phyloP scores from a whole-genome alignment of 2,113 vertebrate species.

The Phycodurus eques region DNA sequence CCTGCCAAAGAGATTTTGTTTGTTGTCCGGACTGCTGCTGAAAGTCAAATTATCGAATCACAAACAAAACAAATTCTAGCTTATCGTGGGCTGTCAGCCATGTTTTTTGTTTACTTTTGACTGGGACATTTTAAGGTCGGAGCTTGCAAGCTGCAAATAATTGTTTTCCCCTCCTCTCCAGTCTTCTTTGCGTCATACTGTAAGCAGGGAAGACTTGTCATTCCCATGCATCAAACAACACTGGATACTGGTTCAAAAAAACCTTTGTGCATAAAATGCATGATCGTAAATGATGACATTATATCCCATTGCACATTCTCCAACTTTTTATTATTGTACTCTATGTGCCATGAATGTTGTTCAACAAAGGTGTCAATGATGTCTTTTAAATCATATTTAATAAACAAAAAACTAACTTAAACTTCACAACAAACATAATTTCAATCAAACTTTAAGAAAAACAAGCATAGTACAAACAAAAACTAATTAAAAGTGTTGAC shows the following conservation, averaged over 20 bases:
- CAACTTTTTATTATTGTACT: neutral
- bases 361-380: neutral
- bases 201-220: neutral
- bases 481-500: too few relatives aligned
- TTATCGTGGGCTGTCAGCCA: conserved; percentile 3
- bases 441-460: neutral
- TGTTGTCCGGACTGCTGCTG: neutral
- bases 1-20: conserved; percentile 1
- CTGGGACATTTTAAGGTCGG: conserved; percentile 1
- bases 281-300: neutral
- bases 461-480: too few relatives aligned
- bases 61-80: neutral
- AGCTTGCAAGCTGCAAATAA: neutral
- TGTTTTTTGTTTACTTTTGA: conserved; percentile 2
- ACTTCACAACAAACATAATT: neutral
- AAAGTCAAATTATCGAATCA: neutral
- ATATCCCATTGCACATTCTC: neutral
- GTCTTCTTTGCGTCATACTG: neutral
- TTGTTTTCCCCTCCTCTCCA: neutral
- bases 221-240: neutral
- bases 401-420: neutral
- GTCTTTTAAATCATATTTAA: neutral
- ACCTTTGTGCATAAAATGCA: neutral
- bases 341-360: neutral
- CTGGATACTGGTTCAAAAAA: neutral